Base-by-base conservation (phyloP, 2,888 invertebrate species). In the Calephelis perditalis region DNA sequence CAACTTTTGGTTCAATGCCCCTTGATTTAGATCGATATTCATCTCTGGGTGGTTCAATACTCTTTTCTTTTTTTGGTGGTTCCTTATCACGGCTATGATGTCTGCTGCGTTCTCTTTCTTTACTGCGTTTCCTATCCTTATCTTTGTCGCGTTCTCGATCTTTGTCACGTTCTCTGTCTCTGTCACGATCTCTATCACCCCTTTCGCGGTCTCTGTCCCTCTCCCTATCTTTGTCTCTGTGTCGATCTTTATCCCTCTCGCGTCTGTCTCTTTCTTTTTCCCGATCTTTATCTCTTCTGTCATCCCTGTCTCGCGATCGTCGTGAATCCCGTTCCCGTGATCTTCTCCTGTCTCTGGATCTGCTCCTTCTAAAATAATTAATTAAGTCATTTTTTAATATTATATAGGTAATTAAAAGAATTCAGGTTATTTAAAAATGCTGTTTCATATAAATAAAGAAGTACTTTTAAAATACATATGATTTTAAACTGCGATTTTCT, bases 251-350 rank as follows among this genome's bases (percentile, higher is more conserved):
- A 35, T 54, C 54, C 11, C 54, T 54, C n/a, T 54, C 54, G 10
- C 54, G 54, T 36, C 54, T 35, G 36, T 76, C 80, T 60, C 72
- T 72, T 65, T 80, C 82, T 60, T 72, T 75, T 44, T 74, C 76
- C 54, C 70, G 62, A 58, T 72, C 73, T 47, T 67, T 71, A 62
- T 82, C 91, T 71, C 84, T 89, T 67, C 72, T 78, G 61, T 91
- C 91, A 67, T 92, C 90, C 64, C 84, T 86, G 61, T 94, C 94
- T 68, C 86, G 90, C 61, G 92, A 91, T 58, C 92, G 91, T 59
- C 87, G 88, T 65, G 86, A 79, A 68, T 92, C 93, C 71, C 92
- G 92, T 79, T 94, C 94, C 76, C 91, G 92, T 72, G 92, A 86
- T 79, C 87, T 91, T 77, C 91, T 91, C 74, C 65, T 79, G 44